Percentiles rank a stretch among this genome's conserved stretches.
phyloP scores from a whole-genome alignment of 30 jellyfish, hydroid and myxozoan species.

The Morbakka virulenta region DNA sequence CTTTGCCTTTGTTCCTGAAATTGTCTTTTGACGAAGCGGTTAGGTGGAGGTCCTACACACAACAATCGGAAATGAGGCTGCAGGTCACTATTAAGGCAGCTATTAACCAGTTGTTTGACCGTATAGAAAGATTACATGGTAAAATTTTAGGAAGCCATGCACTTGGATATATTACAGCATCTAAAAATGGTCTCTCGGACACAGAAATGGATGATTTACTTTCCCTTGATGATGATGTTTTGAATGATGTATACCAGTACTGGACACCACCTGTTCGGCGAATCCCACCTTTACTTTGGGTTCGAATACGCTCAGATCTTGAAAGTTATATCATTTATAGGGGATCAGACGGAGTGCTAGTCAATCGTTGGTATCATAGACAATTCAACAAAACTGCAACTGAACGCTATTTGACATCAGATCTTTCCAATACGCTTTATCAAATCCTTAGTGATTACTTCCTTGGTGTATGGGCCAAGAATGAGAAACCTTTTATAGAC shows the following conservation, averaged over 20 bases:
- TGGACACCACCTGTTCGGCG: constrained; percentile 93
- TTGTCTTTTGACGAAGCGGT: constrained; percentile 73
- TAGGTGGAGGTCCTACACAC: constrained; percentile 77
- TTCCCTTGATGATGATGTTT: constrained; percentile 78
- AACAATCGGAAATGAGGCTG: constrained; percentile 32
- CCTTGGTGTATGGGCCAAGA: constrained; percentile 70
- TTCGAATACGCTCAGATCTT: constrained; percentile 59
- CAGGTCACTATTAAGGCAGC: constrained; percentile 67
- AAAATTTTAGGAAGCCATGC: constrained; percentile 40
- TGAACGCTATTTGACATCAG: constrained; percentile 56
- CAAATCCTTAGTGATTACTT: constrained; percentile 53
- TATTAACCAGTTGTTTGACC: constrained; percentile 50
- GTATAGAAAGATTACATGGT: constrained; percentile 74
- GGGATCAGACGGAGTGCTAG: constrained; percentile 75
- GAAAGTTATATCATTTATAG: constrained; percentile 59
- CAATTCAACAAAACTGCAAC: constrained; percentile 72
- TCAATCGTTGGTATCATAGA: constrained; percentile 78
- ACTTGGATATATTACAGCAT: constrained; percentile 64
- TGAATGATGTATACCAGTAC: constrained; percentile 76
- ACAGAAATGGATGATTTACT: constrained; percentile 74
- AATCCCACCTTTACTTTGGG: constrained; percentile 80
- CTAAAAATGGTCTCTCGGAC: constrained; percentile 76
- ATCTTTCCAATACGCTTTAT: constrained; percentile 18
- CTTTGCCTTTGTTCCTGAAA: constrained; percentile 69
- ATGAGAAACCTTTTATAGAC: constrained; percentile 44